Evolutionary conservation across 2,888 invertebrate genomes (phyloP).

Genomic region (Mythimna impura): DNA sequence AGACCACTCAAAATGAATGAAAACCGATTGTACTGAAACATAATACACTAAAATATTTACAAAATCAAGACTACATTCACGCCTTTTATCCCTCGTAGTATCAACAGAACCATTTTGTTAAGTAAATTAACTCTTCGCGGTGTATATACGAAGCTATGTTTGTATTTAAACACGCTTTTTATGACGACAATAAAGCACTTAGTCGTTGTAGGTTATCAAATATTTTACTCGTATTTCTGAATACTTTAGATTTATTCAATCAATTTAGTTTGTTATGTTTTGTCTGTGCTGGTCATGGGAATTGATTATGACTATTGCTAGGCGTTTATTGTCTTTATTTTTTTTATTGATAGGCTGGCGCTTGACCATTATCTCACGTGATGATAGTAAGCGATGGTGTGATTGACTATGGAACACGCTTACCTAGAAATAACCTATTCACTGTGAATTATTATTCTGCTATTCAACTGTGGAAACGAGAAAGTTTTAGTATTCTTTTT

Average conservation of each 20-base stretch:
- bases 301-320: not conserved
- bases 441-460: too few relatives aligned
- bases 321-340: too few relatives aligned
- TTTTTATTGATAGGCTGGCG: too few relatives aligned
- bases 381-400: too few relatives aligned
- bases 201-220: conserved; percentile 27
- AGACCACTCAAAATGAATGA: not conserved
- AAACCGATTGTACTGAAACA: not conserved
- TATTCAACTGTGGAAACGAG: too few relatives aligned
- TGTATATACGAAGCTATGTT: conserved; percentile 32
- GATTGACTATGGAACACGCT: too few relatives aligned
- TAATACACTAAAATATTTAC: conserved; percentile 33
- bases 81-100: conserved; percentile 24
- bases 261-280: not conserved
- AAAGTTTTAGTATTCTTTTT: too few relatives aligned
- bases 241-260: conserved; percentile 11
- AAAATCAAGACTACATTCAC: conserved; percentile 27
- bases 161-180: conserved; percentile 24
- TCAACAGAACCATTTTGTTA: conserved; percentile 32
- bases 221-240: conserved; percentile 10
- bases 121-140: conserved; percentile 38
- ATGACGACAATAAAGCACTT: conserved; percentile 37
- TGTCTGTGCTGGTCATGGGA: conserved; percentile 20
- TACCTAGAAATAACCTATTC: too few relatives aligned
- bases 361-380: too few relatives aligned